phyloP scores from a whole-genome alignment of 1,140 invertebrate species.

The Dreissena polymorpha region DNA sequence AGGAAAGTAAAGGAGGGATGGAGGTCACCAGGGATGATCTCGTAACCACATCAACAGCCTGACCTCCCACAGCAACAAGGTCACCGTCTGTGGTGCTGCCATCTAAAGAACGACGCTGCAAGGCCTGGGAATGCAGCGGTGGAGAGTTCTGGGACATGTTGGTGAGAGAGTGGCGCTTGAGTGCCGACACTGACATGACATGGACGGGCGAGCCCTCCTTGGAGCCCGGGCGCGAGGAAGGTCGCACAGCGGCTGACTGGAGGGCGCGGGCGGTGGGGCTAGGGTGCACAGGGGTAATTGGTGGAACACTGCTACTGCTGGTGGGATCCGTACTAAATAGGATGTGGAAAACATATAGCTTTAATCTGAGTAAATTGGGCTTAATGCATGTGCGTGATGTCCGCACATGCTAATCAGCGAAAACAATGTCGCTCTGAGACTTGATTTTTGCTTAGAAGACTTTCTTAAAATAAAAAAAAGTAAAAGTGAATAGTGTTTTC shows the following conservation, averaged over 20 bases:
- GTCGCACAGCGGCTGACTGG: background rate
- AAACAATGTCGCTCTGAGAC: too few relatives aligned
- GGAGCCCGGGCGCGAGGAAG: background rate
- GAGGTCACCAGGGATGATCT: background rate
- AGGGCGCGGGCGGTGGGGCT: background rate
- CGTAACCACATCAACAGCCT: background rate
- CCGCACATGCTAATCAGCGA: too few relatives aligned
- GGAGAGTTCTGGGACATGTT: conserved; percentile 57
- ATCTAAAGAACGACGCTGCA: conserved; percentile 69
- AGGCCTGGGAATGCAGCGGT: conserved; percentile 52
- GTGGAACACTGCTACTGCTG: background rate
- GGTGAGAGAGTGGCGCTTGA: conserved; percentile 61
- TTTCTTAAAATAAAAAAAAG: too few relatives aligned
- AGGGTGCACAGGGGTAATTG: conserved; percentile 21
- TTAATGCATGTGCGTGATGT: too few relatives aligned
- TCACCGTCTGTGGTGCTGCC: conserved; percentile 41
- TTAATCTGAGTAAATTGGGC: too few relatives aligned
- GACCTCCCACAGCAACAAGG: conserved; percentile 26
- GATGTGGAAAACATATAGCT: too few relatives aligned
- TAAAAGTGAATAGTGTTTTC: too few relatives aligned
- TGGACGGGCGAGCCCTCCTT: conserved; percentile 14
- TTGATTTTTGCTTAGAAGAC: too few relatives aligned
- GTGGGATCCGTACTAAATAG: too few relatives aligned
- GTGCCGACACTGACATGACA: background rate
- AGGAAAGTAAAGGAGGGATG: background rate